Percentiles rank a stretch among this genome's conserved stretches.
These are phyloP conservation scores for Cyaniris semiargus DNA, from an alignment of 2,888 invertebrate genomes.

Conservation along the genomic window DNA sequence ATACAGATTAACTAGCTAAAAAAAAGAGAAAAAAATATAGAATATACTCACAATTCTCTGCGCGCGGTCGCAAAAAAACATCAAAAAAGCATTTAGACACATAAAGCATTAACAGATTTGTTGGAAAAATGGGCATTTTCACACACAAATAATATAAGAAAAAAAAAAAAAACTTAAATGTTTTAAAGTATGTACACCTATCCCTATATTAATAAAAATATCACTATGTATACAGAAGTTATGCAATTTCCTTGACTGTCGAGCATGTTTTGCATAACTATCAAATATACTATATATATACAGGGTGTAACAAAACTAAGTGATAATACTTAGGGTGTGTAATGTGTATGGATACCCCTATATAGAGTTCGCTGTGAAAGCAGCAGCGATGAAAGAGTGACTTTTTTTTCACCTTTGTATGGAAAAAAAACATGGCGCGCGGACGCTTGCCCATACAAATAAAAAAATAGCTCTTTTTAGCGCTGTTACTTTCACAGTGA, in stretches of 20 bases:
- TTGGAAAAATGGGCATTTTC: conserved; percentile 73
- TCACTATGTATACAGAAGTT: neutral
- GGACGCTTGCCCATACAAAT: too few species aligned
- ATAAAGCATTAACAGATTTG: conserved; percentile 62
- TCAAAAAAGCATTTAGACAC: conserved; percentile 60
- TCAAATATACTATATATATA: too few species aligned
- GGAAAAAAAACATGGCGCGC: too few species aligned
- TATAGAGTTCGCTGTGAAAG: too few species aligned
- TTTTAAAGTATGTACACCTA: neutral
- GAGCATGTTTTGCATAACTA: too few species aligned
- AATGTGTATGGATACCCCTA: too few species aligned
- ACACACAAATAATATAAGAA: conserved; percentile 12
- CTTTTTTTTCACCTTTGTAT: too few species aligned
- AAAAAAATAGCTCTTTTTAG: too few species aligned
- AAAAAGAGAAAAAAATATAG: conserved; percentile 42
- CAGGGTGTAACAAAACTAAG: too few species aligned
- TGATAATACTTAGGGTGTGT: too few species aligned
- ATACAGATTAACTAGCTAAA: conserved; percentile 35
- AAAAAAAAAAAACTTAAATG: neutral
- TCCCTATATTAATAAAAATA: neutral
- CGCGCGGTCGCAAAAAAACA: conserved; percentile 62
- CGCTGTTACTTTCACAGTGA: too few species aligned
- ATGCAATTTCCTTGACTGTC: neutral
- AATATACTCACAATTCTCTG: conserved; percentile 52
- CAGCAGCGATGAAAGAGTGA: too few species aligned